A percentile compares a stretch with the other conserved stretches of the same genome.
phyloP scores from a whole-genome alignment of 1,140 invertebrate species.

The fruit fly (Drosophila melanogaster) region DNA sequence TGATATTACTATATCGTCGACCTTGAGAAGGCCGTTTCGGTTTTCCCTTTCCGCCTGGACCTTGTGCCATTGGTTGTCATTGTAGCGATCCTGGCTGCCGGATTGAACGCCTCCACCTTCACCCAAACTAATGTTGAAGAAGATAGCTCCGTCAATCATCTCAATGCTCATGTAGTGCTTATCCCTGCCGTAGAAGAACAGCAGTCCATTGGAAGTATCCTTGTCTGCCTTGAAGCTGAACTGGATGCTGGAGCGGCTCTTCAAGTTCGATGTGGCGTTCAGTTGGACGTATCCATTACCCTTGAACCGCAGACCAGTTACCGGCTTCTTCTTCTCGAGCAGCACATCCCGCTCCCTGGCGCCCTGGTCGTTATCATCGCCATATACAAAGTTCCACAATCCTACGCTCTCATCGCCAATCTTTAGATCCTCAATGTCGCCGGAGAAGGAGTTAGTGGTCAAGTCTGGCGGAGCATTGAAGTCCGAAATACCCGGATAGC shows the following conservation, averaged over 20 bases:
- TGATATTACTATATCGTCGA: conserved; percentile 87
- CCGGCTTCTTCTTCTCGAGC: conserved; percentile 68
- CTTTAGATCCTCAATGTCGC: conserved; percentile 94
- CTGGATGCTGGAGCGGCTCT: conserved; percentile 87
- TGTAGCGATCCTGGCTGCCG: conserved; percentile 87
- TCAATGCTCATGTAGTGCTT: conserved; percentile 93
- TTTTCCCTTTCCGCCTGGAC: conserved; percentile 89
- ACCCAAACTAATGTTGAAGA: conserved; percentile 90
- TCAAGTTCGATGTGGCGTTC: conserved; percentile 86
- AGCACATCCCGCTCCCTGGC: conserved; percentile 86
- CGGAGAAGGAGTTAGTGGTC: conserved; percentile 91
- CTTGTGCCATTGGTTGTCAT: conserved; percentile 94
- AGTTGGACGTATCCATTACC: conserved; percentile 93
- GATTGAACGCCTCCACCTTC: conserved; percentile 86
- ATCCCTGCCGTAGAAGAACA: conserved; percentile 93
- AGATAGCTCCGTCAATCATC: conserved; percentile 90
- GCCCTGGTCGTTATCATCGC: conserved; percentile 90
- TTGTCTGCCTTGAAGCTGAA: conserved; percentile 93
- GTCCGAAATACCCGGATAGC: conserved; percentile 90
- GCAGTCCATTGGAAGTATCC: conserved; percentile 91
- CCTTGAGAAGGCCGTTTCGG: conserved; percentile 88
- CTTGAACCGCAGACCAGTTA: conserved; percentile 92
- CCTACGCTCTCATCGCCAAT: conserved; percentile 95
- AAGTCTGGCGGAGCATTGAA: conserved; percentile 89
- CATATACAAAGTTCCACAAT: conserved; percentile 96